Percentiles rank a stretch among this genome's conserved stretches.
Evolutionary conservation across 30 jellyfish, hydroid and myxozoan species (phyloP).

Genomic region (Rhopilema esculentum): DNA sequence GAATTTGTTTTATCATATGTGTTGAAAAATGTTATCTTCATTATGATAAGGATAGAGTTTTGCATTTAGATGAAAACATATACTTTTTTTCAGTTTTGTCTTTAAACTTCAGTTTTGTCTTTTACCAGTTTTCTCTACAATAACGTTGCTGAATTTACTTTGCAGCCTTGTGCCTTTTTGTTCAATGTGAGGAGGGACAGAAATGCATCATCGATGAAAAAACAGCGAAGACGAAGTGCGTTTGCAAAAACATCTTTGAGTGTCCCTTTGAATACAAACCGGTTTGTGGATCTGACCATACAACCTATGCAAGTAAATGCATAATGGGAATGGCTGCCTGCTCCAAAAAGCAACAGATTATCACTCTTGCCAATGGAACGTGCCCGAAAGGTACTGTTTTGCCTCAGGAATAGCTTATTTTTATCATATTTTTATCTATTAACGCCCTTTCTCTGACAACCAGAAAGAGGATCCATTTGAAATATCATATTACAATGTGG

Average conservation of each 20-base stretch:
- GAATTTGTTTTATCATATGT: too few species aligned
- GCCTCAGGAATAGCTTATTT: too few species aligned
- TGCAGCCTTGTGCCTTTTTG: conserved; percentile 62
- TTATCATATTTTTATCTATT: too few species aligned
- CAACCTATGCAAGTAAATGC: conserved; percentile 81
- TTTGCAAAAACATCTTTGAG: conserved; percentile 59
- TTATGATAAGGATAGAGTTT: too few species aligned
- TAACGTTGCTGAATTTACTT: background rate
- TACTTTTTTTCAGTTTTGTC: too few species aligned
- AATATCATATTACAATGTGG: too few species aligned
- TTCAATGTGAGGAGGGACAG: conserved; percentile 62
- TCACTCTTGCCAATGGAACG: conserved; percentile 57
- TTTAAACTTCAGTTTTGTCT: too few species aligned
- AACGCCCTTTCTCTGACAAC: too few species aligned
- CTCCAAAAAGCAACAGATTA: conserved; percentile 24
- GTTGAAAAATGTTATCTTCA: too few species aligned
- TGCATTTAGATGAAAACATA: too few species aligned
- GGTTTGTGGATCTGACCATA: conserved; percentile 89
- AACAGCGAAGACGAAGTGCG: conserved; percentile 22
- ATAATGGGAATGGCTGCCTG: conserved; percentile 81
- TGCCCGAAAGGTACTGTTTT: conserved; percentile 70
- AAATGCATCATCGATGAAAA: conserved; percentile 50
- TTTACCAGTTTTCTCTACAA: background rate
- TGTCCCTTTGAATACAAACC: conserved; percentile 85
- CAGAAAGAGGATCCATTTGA: too few species aligned